A percentile compares a stretch with the other conserved stretches of the same genome.
Conservation (phyloP, 1,140 invertebrate species). For the Drosophila setifemur region DNA sequence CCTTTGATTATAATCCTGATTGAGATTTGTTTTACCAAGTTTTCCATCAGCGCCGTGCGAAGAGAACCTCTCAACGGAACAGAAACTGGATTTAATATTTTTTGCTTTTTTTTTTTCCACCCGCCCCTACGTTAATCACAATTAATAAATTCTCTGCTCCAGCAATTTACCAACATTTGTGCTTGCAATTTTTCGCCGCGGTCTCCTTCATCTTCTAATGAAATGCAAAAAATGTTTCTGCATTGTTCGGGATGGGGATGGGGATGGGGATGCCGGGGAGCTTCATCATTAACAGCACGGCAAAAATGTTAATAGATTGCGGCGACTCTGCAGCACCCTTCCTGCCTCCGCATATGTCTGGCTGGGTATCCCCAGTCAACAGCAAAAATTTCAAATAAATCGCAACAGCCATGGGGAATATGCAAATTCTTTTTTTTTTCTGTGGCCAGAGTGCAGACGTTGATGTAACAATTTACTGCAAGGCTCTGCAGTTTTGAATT, state of each 20-base stretch:
- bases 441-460: constrained; percentile 1
- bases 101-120: neutral
- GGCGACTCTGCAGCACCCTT: neutral
- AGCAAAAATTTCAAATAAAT: constrained; percentile 10
- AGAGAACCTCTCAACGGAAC: neutral
- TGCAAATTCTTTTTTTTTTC: constrained; percentile 50
- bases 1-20: constrained; percentile 31
- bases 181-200: constrained; percentile 31
- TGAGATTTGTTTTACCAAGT: constrained; percentile 35
- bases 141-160: constrained; percentile 59
- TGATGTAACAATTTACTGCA: constrained; percentile 39
- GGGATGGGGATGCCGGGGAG: neutral
- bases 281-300: constrained; percentile 60
- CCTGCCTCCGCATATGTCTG: constrained; percentile 2
- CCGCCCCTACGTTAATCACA: constrained; percentile 41
- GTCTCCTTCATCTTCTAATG: constrained; percentile 32
- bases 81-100: neutral
- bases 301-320: constrained; percentile 72
- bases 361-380: constrained; percentile 17
- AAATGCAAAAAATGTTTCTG: constrained; percentile 59
- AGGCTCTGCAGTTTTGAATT: constrained; percentile 51
- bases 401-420: constrained; percentile 43
- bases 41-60: neutral
- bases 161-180: constrained; percentile 67
- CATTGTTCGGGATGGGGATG: neutral